phyloP scores from a whole-genome alignment of 1,140 invertebrate genomes.

The Drosophila cardini region DNA sequence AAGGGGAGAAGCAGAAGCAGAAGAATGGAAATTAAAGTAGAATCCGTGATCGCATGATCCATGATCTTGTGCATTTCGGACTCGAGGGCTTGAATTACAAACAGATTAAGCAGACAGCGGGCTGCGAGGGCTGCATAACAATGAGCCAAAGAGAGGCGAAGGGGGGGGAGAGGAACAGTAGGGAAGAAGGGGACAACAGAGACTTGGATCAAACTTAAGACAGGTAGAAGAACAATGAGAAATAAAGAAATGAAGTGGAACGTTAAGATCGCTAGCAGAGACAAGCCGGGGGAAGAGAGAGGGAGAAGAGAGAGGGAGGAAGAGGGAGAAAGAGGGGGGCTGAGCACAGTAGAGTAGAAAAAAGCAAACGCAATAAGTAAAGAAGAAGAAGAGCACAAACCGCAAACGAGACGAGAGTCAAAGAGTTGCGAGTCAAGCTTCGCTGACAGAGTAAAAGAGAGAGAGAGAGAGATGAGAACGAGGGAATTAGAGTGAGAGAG shows the following conservation, averaged over 20 bases:
- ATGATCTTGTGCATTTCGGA: constrained; percentile 34
- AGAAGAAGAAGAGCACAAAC: neutral
- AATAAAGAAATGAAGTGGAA: constrained; percentile 64
- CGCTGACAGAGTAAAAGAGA: neutral
- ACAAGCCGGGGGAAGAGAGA: neutral
- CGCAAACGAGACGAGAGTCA: constrained; percentile 27
- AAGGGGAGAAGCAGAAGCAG: constrained; percentile 5
- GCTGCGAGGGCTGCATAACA: constrained; percentile 41
- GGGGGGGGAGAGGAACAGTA: neutral
- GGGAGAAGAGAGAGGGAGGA: neutral
- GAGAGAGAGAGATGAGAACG: neutral
- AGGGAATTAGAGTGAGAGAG: neutral
- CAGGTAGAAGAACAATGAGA: constrained; percentile 60
- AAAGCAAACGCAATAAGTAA: neutral
- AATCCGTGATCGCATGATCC: constrained; percentile 39
- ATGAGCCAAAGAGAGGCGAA: constrained; percentile 12
- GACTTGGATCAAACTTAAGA: constrained; percentile 1
- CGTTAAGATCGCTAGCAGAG: constrained; percentile 1
- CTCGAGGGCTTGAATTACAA: constrained; percentile 55
- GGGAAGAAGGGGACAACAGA: neutral
- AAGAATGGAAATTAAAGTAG: constrained; percentile 45
- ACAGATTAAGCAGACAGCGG: constrained; percentile 42
- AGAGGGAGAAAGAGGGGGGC: too few species aligned
- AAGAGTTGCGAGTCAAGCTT: constrained; percentile 35
- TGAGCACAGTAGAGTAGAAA: constrained; percentile 1